Conservation (phyloP, 1,140 invertebrate species). For the Ectropis grisescens region DNA sequence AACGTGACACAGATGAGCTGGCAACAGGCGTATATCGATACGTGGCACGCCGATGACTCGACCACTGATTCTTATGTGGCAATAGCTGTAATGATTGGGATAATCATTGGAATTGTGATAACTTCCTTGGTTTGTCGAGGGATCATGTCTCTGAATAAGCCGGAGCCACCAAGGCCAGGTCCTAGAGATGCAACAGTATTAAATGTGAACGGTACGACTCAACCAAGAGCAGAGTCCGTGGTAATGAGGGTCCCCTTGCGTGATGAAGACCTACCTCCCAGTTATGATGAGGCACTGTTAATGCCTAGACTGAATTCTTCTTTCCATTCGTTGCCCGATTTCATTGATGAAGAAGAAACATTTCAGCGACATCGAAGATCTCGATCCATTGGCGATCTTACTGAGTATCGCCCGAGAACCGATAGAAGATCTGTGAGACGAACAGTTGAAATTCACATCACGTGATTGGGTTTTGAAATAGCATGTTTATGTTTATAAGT, state of each 20-base stretch:
- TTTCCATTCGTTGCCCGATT: constrained; percentile 72
- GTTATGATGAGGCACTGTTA: constrained; percentile 78
- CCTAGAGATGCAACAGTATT: constrained; percentile 56
- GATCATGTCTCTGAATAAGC: constrained; percentile 65
- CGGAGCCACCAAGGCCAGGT: constrained; percentile 61
- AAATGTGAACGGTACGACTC: constrained; percentile 68
- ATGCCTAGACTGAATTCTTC: constrained; percentile 75
- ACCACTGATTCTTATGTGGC: constrained; percentile 66
- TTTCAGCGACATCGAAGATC: constrained; percentile 32
- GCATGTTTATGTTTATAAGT: no score
- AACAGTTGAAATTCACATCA: constrained; percentile 30
- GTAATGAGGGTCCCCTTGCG: constrained; percentile 66
- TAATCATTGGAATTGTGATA: constrained; percentile 63
- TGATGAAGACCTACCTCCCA: constrained; percentile 76
- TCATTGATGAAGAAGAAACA: constrained; percentile 34
- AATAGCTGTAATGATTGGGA: constrained; percentile 71
- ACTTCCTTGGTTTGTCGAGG: constrained; percentile 69
- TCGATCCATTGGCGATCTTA: constrained; percentile 53
- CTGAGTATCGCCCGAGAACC: constrained; percentile 32
- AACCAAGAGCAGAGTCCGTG: constrained; percentile 45
- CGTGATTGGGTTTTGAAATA: no score
- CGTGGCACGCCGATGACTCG: constrained; percentile 66
- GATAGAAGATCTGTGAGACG: constrained; percentile 45
- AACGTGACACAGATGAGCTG: constrained; percentile 75
- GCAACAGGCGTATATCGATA: constrained; percentile 73